A percentile compares a stretch with the other conserved stretches of the same genome.
phyloP scores from a whole-genome alignment of 2,797 vertebrate species.

The Pipistrellus nathusii region DNA sequence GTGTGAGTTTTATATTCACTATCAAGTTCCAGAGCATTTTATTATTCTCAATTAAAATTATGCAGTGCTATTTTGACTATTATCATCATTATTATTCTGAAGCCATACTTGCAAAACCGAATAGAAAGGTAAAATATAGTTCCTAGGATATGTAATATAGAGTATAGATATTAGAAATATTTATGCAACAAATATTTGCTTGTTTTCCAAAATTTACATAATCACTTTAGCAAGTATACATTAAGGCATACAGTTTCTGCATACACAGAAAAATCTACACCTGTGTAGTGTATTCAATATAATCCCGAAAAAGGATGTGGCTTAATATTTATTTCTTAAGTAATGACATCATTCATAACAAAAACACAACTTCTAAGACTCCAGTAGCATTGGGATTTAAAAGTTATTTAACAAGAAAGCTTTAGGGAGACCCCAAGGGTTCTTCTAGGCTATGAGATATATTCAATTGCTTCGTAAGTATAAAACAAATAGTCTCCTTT shows the following conservation, averaged over 20 bases:
- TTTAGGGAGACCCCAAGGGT: slow-evolving; percentile 35
- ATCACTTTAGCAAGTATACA: slow-evolving; percentile 62
- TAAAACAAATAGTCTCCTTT: slow-evolving; percentile 66
- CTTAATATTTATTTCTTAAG: slow-evolving; percentile 73
- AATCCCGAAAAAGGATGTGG: neutral
- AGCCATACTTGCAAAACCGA: slow-evolving; percentile 13
- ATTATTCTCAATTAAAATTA: slow-evolving; percentile 57
- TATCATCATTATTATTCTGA: slow-evolving; percentile 35
- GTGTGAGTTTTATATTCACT: slow-evolving; percentile 57
- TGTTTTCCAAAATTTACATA: slow-evolving; percentile 64
- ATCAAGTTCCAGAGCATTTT: neutral
- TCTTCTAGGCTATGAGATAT: slow-evolving; percentile 59
- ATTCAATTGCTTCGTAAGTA: slow-evolving; percentile 22
- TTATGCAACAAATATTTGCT: slow-evolving; percentile 65
- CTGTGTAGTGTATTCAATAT: neutral
- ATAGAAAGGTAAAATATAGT: slow-evolving; percentile 54
- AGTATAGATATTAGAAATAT: slow-evolving; percentile 19
- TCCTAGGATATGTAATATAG: neutral
- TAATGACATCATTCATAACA: slow-evolving; percentile 75
- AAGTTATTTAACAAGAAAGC: slow-evolving; percentile 75
- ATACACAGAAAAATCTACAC: neutral
- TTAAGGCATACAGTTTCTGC: neutral
- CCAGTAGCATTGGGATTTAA: slow-evolving; percentile 52
- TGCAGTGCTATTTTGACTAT: slow-evolving; percentile 10
- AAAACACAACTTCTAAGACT: slow-evolving; percentile 66